Conservation (phyloP, 2,888 invertebrate species). For the Cecidostiba fungosa region DNA sequence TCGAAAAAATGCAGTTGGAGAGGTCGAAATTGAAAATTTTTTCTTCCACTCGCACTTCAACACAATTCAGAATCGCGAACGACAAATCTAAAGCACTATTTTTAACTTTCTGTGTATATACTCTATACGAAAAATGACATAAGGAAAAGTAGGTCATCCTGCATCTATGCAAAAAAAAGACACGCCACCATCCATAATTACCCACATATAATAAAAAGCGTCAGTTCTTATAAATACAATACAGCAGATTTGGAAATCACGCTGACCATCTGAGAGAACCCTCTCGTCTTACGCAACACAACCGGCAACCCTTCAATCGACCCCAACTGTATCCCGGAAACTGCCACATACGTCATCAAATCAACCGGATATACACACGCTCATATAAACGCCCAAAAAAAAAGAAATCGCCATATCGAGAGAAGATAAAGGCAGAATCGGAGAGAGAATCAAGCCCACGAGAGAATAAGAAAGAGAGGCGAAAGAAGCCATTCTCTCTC, state of each 20-base stretch:
- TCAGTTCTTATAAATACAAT: background rate
- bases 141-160: background rate
- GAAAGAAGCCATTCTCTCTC: conserved; percentile 6
- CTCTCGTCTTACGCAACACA: background rate
- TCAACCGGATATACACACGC: background rate
- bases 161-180: background rate
- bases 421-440: background rate
- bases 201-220: background rate
- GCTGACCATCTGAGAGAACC: conserved; percentile 4
- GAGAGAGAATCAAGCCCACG: background rate
- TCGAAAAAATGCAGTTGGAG: background rate
- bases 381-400: background rate
- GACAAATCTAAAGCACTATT: background rate
- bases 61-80: too few relatives aligned
- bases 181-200: background rate
- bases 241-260: conserved; percentile 27
- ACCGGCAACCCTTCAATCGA: conserved; percentile 6
- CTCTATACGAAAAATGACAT: background rate
- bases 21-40: background rate
- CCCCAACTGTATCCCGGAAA: background rate
- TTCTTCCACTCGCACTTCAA: background rate
- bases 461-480: background rate
- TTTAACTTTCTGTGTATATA: background rate
- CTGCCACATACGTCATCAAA: background rate
- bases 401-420: background rate